A percentile compares a stretch with the other conserved stretches of the same genome.
These are phyloP conservation scores for Montipora capitata DNA, from an alignment of 92 coral and sea anemone genomes.

Conservation along the genomic window DNA sequence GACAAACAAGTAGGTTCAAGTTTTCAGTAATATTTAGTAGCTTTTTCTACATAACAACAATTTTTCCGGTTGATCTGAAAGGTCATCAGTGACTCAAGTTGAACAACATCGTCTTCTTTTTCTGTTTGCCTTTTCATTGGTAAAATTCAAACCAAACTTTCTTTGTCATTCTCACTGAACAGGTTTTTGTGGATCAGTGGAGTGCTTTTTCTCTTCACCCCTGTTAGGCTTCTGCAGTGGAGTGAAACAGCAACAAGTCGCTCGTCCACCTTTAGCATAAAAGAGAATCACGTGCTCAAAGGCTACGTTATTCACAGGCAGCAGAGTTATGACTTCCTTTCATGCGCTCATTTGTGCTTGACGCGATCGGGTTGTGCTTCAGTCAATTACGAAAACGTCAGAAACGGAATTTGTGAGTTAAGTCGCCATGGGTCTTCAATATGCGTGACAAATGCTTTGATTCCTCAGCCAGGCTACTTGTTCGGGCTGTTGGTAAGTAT, in stretches of 20 bases:
- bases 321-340: constrained; percentile 71
- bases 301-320: constrained; percentile 65
- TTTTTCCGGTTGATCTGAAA: too few relatives aligned
- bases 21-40: too few relatives aligned
- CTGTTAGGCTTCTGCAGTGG: not conserved
- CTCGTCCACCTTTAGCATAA: constrained; percentile 57
- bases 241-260: constrained; percentile 45
- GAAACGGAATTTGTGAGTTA: constrained; percentile 73
- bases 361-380: constrained; percentile 48
- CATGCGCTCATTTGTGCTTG: constrained; percentile 84
- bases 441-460: not conserved
- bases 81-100: too few relatives aligned
- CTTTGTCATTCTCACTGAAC: not conserved
- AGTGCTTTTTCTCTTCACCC: not conserved
- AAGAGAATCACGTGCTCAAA: constrained; percentile 60
- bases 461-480: constrained; percentile 17
- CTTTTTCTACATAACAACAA: too few relatives aligned
- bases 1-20: too few relatives aligned
- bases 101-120: too few relatives aligned
- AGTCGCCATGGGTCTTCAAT: constrained; percentile 1
- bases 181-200: not conserved
- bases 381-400: constrained; percentile 48
- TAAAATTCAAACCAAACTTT: not conserved
- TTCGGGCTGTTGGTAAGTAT: constrained; percentile 59
- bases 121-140: too few relatives aligned